A percentile compares a stretch with the other conserved stretches of the same genome.
Evolutionary conservation across 2,113 vertebrate genomes (phyloP).

Genomic region (Conger conger): DNA sequence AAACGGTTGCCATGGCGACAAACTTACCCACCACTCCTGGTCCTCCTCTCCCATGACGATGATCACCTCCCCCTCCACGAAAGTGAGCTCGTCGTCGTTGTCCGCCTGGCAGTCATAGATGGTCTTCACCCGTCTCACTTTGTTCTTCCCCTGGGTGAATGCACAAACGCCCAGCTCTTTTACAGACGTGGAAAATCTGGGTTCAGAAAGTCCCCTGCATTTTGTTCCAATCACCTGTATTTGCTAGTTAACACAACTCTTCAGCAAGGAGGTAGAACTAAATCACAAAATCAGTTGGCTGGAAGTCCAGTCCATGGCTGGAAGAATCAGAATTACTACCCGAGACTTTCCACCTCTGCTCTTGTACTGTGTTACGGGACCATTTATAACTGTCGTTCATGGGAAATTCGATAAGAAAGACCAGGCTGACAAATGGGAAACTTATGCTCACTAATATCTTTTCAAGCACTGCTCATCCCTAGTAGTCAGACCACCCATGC

Average conservation of each 20-base stretch:
- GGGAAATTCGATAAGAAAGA: neutral
- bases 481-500: neutral
- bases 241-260: too few relatives aligned
- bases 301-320: too few relatives aligned
- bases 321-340: too few relatives aligned
- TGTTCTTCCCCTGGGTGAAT: slow-evolving; percentile 81
- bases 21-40: slow-evolving; percentile 99
- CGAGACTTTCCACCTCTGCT: too few relatives aligned
- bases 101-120: slow-evolving; percentile 99
- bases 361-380: neutral
- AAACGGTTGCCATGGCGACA: neutral
- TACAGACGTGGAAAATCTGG: too few relatives aligned
- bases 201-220: too few relatives aligned
- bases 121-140: slow-evolving; percentile 91
- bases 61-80: slow-evolving; percentile 93
- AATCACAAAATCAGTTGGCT: too few relatives aligned
- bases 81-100: slow-evolving; percentile 95
- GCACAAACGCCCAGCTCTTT: slow-evolving; percentile 8
- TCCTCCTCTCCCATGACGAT: slow-evolving; percentile 96
- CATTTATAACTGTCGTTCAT: neutral
- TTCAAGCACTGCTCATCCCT: neutral
- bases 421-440: neutral
- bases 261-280: too few relatives aligned
- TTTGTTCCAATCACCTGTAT: too few relatives aligned
- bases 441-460: neutral